These are phyloP conservation scores for Abramis brama DNA, from an alignment of 2,113 vertebrate genomes.

Conservation along the genomic window DNA sequence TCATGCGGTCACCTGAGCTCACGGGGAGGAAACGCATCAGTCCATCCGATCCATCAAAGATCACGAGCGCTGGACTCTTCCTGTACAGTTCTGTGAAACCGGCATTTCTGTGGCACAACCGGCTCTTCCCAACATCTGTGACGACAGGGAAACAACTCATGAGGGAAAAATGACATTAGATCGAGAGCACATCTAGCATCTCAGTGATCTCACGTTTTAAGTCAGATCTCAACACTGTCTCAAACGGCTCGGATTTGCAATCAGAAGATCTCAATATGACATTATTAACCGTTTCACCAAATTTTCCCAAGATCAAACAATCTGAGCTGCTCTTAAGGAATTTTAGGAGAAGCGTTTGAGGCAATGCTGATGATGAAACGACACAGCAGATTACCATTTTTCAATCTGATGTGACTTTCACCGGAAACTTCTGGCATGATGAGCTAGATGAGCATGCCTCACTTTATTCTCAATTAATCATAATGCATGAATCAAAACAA, in stretches of 20 bases:
- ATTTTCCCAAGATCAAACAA: too few relatives aligned
- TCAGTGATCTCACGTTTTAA: background rate
- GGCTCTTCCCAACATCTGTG: background rate
- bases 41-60: background rate
- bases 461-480: background rate
- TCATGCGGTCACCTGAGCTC: background rate
- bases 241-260: background rate
- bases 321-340: too few relatives aligned
- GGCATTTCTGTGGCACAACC: background rate
- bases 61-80: background rate
- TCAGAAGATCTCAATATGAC: background rate
- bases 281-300: too few relatives aligned
- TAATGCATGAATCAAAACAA: background rate
- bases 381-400: background rate
- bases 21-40: background rate
- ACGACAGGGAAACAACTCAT: background rate
- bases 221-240: background rate
- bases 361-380: too few relatives aligned
- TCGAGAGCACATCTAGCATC: background rate
- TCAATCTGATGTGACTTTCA: background rate
- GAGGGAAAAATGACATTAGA: background rate
- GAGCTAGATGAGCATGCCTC: background rate
- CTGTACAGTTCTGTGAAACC: slow-evolving; percentile 15
- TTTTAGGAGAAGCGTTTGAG: too few relatives aligned
- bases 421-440: background rate